Percentiles rank a stretch among this genome's conserved stretches.
phyloP scores from a whole-genome alignment of 2,113 vertebrate genomes.

The Pitta sordida region DNA sequence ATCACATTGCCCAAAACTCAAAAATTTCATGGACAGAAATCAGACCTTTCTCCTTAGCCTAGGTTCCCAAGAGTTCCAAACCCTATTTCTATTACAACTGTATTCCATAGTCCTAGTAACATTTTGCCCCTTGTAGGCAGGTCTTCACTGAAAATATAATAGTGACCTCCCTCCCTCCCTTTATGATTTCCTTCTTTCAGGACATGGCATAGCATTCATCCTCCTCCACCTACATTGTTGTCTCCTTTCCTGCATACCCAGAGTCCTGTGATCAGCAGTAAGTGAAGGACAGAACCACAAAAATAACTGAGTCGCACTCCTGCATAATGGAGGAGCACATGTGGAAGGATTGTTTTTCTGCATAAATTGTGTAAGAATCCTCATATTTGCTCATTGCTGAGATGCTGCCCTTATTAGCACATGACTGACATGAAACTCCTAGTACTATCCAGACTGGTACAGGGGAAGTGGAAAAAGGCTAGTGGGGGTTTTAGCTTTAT shows the following conservation, averaged over 20 bases:
- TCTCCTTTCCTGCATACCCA: not conserved
- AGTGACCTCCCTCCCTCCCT: not conserved
- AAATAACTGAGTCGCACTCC: not conserved
- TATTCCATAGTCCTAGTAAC: not conserved
- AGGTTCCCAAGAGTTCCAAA: not conserved
- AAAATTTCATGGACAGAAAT: not conserved
- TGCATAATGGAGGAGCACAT: not conserved
- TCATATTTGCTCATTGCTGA: not conserved
- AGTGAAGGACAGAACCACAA: not conserved
- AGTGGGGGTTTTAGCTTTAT: not conserved
- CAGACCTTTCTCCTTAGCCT: not conserved
- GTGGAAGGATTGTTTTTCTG: not conserved
- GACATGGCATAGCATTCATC: not conserved
- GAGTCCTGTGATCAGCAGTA: not conserved
- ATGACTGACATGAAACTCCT: not conserved
- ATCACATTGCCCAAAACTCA: not conserved
- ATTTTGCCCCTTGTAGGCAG: not conserved
- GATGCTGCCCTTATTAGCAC: not conserved
- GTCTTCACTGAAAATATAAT: not conserved
- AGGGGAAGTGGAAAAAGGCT: not conserved
- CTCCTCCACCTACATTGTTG: not conserved
- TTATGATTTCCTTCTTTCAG: not conserved
- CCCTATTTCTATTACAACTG: not conserved
- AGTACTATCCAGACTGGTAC: not conserved
- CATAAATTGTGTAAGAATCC: not conserved